Percentiles rank a stretch among this genome's conserved stretches.
phyloP scores from a whole-genome alignment of 2,113 vertebrate genomes.

The Oryzias melastigma region DNA sequence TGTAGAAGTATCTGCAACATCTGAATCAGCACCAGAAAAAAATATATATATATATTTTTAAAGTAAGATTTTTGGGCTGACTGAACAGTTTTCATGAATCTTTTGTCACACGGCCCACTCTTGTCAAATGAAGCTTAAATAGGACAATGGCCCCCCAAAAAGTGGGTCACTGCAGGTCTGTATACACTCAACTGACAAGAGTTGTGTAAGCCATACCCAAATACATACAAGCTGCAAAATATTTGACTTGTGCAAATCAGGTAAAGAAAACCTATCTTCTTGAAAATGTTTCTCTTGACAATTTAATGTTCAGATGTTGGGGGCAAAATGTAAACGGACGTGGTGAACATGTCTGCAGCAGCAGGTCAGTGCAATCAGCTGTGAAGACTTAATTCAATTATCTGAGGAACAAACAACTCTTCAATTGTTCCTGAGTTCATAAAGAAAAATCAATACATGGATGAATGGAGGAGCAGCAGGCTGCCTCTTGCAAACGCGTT shows the following conservation, averaged over 20 bases:
- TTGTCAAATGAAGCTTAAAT: slow-evolving; percentile 45
- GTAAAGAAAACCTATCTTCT: neutral
- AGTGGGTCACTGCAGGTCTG: slow-evolving; percentile 42
- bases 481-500: neutral
- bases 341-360: slow-evolving; percentile 30
- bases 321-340: slow-evolving; percentile 5
- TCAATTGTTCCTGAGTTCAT: slow-evolving; percentile 41
- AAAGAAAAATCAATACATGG: slow-evolving; percentile 53
- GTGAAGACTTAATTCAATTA: slow-evolving; percentile 51
- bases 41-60: too few relatives aligned
- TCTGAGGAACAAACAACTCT: slow-evolving; percentile 23
- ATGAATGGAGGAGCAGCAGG: slow-evolving; percentile 27
- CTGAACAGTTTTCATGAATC: too few relatives aligned
- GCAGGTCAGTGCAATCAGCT: slow-evolving; percentile 49
- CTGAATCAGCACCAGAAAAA: too few relatives aligned
- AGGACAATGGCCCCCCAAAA: slow-evolving; percentile 38
- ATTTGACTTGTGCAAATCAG: neutral
- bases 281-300: neutral
- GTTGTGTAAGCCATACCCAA: neutral
- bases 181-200: slow-evolving; percentile 33
- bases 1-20: too few relatives aligned
- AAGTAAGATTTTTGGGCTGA: too few relatives aligned
- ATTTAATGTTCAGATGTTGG: neutral
- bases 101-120: slow-evolving; percentile 2
- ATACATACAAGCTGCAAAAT: neutral